Conservation (phyloP, 1,140 invertebrate genomes). For the Drosophila oshimai region DNA sequence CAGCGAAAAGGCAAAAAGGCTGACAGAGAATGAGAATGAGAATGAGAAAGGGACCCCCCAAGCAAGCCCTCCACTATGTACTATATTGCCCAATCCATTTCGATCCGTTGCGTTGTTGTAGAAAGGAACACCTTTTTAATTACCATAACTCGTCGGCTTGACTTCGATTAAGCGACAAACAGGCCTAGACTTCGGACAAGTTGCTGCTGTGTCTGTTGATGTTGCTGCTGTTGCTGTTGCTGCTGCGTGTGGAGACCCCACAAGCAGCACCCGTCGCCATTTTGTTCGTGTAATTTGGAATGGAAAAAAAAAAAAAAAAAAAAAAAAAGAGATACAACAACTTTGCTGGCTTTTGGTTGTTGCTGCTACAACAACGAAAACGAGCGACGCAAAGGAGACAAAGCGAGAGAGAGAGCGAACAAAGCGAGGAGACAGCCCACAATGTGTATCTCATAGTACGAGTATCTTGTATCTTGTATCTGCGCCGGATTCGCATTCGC, state of each 20-base stretch:
- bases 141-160: slow-evolving; percentile 77
- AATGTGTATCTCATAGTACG: slow-evolving; percentile 41
- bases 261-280: slow-evolving; percentile 60
- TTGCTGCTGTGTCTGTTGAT: slow-evolving; percentile 14
- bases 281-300: slow-evolving; percentile 68
- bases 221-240: slow-evolving; percentile 7
- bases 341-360: not conserved
- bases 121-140: slow-evolving; percentile 80
- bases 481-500: slow-evolving; percentile 37
- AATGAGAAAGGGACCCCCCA: slow-evolving; percentile 45
- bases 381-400: slow-evolving; percentile 2
- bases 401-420: slow-evolving; percentile 16
- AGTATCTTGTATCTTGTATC: slow-evolving; percentile 44
- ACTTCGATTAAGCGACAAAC: slow-evolving; percentile 75
- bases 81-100: slow-evolving; percentile 23
- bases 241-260: slow-evolving; percentile 63
- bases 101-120: slow-evolving; percentile 44
- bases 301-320: slow-evolving; percentile 17
- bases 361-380: slow-evolving; percentile 2
- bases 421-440: slow-evolving; percentile 28
- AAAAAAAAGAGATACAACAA: slow-evolving; percentile 12
- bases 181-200: slow-evolving; percentile 47
- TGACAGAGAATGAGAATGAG: not conserved
- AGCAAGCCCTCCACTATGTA: not conserved
- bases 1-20: slow-evolving; percentile 9